phyloP scores from a whole-genome alignment of 2,888 invertebrate species.

The Pherbina coryleti region DNA sequence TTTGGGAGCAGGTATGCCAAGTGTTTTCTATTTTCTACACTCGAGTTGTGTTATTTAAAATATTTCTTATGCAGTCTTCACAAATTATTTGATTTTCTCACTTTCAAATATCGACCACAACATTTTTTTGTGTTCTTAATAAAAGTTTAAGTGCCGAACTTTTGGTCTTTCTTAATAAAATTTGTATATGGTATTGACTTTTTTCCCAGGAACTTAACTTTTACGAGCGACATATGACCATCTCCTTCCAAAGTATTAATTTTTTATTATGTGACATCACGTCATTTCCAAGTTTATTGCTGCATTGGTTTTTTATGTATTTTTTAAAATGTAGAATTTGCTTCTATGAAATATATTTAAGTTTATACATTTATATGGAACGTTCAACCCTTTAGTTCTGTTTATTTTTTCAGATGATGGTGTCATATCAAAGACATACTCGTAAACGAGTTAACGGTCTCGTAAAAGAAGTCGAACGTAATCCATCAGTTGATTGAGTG shows the following conservation, averaged over 20 bases:
- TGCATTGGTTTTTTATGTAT: constrained; percentile 16
- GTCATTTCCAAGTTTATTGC: not conserved
- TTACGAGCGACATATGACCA: not conserved
- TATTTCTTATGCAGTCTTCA: no score
- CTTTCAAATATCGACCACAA: no score
- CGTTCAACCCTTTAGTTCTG: not conserved
- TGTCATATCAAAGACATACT: constrained; percentile 24
- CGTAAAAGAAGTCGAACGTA: constrained; percentile 12
- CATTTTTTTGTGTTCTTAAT: no score
- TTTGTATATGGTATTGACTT: not conserved
- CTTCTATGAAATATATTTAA: not conserved
- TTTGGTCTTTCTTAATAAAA: no score
- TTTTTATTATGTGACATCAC: constrained; percentile 26
- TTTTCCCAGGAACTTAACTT: not conserved
- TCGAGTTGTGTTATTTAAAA: no score
- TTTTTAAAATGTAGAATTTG: constrained; percentile 35
- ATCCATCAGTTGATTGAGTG: constrained; percentile 29
- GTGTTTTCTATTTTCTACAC: no score
- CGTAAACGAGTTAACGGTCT: constrained; percentile 16
- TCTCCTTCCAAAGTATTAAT: not conserved
- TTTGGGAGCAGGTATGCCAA: no score
- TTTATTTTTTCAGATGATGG: not conserved
- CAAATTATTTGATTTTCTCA: no score
- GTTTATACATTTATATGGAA: not conserved
- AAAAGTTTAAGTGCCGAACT: no score